phyloP scores from a whole-genome alignment of 2,113 vertebrate species.

The Corvus cornix region DNA sequence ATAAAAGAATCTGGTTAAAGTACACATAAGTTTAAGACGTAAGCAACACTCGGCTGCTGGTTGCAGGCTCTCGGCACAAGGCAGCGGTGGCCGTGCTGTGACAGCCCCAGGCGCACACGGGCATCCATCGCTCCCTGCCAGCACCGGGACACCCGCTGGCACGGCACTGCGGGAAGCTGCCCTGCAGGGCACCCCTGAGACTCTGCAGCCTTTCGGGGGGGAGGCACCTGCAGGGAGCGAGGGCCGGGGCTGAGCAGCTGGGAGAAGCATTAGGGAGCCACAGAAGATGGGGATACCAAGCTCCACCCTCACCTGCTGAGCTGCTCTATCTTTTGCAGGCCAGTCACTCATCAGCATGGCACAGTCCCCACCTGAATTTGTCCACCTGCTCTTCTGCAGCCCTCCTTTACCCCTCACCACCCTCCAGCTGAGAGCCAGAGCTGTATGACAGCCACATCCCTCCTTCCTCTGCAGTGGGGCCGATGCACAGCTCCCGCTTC shows the following conservation, averaged over 20 bases:
- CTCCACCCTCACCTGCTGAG: neutral
- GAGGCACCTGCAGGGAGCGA: fast-evolving
- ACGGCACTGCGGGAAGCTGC: fast-evolving
- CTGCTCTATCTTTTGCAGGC: neutral
- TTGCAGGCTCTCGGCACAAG: neutral
- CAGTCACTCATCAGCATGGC: no score
- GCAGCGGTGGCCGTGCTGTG: neutral
- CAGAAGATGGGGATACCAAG: fast-evolving
- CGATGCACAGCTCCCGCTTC: fast-evolving
- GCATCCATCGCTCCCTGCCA: neutral
- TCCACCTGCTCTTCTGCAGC: neutral
- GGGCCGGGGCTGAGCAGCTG: neutral
- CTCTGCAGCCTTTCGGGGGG: fast-evolving
- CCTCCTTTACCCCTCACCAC: neutral
- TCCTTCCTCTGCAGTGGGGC: neutral
- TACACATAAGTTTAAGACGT: neutral
- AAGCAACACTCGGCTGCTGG: fast-evolving
- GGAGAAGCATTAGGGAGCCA: neutral
- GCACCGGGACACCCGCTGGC: fast-evolving
- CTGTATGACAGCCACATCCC: neutral
- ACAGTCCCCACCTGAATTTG: neutral
- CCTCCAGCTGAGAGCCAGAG: neutral
- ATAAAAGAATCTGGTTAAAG: neutral
- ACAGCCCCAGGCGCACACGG: neutral
- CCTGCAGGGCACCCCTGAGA: fast-evolving